phyloP scores from a whole-genome alignment of 2,888 invertebrate species.

The Brenthis daphne region DNA sequence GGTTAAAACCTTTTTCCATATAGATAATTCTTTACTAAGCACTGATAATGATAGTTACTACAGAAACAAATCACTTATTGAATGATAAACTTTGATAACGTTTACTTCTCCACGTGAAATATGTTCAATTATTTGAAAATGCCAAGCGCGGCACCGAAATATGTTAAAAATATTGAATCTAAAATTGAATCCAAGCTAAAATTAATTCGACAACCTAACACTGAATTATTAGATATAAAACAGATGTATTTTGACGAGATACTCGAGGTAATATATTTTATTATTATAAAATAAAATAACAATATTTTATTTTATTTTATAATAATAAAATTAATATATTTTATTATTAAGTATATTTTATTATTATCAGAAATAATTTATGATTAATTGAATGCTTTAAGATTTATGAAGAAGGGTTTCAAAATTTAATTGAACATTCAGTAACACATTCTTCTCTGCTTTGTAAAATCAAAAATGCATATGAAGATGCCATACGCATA shows the following conservation, averaged over 20 bases:
- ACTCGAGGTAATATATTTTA: slow-evolving; percentile 52
- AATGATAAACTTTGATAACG: slow-evolving; percentile 7
- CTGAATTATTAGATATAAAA: slow-evolving; percentile 58
- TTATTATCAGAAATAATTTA: neutral
- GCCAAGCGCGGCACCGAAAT: slow-evolving; percentile 54
- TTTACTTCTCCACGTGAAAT: neutral
- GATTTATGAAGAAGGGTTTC: slow-evolving; percentile 68
- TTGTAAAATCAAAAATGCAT: slow-evolving; percentile 63
- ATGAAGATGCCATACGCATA: slow-evolving; percentile 63
- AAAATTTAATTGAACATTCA: slow-evolving; percentile 56
- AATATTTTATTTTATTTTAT: no score
- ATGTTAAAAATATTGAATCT: slow-evolving; percentile 59
- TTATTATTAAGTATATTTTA: neutral
- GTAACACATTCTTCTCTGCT: slow-evolving; percentile 64
- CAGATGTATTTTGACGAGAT: slow-evolving; percentile 62
- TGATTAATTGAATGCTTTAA: slow-evolving; percentile 44
- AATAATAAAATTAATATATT: no score
- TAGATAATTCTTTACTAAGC: neutral
- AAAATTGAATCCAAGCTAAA: slow-evolving; percentile 53
- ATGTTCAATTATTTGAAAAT: slow-evolving; percentile 30
- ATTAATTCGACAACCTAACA: slow-evolving; percentile 50
- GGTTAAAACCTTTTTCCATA: neutral
- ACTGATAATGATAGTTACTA: slow-evolving; percentile 57
- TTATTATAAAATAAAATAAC: no score
- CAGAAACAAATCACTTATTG: slow-evolving; percentile 49